These are phyloP conservation scores for Muscina levida DNA, from an alignment of 2,888 invertebrate genomes.

Conservation along the genomic window DNA sequence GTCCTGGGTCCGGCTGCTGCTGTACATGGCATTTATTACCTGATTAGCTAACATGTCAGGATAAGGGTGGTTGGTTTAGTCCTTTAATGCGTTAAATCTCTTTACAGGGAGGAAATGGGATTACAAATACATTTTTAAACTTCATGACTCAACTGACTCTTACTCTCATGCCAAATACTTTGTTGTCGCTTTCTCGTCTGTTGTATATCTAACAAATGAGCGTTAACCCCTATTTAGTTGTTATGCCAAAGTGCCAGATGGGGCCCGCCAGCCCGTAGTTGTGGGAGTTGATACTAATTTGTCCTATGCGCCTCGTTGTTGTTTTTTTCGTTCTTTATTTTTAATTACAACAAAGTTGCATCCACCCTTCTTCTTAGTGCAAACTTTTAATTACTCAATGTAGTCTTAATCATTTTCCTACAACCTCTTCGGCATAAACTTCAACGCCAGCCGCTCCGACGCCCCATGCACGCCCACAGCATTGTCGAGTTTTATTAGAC, in stretches of 20 bases:
- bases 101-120: not conserved
- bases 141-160: no score
- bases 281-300: not conserved
- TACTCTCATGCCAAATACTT: no score
- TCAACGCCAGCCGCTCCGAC: not conserved
- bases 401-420: constrained; percentile 50
- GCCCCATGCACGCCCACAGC: constrained; percentile 31
- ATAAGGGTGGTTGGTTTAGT: not conserved
- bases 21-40: no score
- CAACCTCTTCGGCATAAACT: constrained; percentile 47
- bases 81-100: not conserved
- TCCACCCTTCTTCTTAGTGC: constrained; percentile 12
- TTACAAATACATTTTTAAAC: constrained; percentile 15
- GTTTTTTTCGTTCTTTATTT: no score
- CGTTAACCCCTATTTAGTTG: not conserved
- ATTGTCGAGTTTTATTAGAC: constrained; percentile 59
- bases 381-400: constrained; percentile 63
- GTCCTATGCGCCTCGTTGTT: not conserved
- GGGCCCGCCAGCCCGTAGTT: no score
- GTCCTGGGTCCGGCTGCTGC: no score
- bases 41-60: not conserved
- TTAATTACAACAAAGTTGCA: no score
- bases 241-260: not conserved
- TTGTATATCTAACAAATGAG: not conserved
- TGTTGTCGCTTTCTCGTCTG: no score